Base-by-base conservation (phyloP, 2,797 vertebrate genomes). In the Leuciscus waleckii region DNA sequence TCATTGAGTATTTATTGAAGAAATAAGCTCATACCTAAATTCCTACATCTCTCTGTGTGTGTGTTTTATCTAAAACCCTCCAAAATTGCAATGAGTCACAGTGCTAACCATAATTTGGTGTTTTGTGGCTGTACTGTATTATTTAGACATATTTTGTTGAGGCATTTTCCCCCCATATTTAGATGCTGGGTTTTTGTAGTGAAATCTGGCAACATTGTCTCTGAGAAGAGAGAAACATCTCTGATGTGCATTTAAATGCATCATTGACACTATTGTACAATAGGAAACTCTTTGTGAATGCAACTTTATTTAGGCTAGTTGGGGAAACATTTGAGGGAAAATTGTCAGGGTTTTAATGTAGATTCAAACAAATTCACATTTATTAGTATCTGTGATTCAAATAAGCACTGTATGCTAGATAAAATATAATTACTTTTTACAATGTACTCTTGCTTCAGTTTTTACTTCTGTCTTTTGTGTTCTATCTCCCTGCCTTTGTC, bases 391-490 rank as follows among this genome's bases (percentile, higher is more conserved):
- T 54, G 19, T 75, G 73, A 35, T 32, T 58, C 35, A 56, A 23
- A 37, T 13, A 77, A 58, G 13, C 23, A 23, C 11, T 17, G 9
- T 35, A 76, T 54, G 29, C 5, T 75, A 58, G 32, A 77, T 61
- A 26, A 77, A 39, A 61, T 77, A 61, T 77, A 77, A 41, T 77
- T 41, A 41, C 29, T 56, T 51, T 56, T 54, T 56, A 68, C 35
- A 68, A 9, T 77, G 35, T 14, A 75, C 32, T 67, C 11, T 41
- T 14, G 11, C 39, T 41, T 58, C 23, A 54, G 35, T 71, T 75
- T 91, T 89, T 86, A 73, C 51, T 89, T 87, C 82, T 87, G 81
- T 88, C 84, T 87, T 86, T 88, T 90, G 84, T 86, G 35, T 29
- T 56, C 61, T 32, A 26, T 83, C 86, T 85, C 65, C 39, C 29